phyloP scores from a whole-genome alignment of 2,797 vertebrate genomes.

The Oreortyx pictus region DNA sequence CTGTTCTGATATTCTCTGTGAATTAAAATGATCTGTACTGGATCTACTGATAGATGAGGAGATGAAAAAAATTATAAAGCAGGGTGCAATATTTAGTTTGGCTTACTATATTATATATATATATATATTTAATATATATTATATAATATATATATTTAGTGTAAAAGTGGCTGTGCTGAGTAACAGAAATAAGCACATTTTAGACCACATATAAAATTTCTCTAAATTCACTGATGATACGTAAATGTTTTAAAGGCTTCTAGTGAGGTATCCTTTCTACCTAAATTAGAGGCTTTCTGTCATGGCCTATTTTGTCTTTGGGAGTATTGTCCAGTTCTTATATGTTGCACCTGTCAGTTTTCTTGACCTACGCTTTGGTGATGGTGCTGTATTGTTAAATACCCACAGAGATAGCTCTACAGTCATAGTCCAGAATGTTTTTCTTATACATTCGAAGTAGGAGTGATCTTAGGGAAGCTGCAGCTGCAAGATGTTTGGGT shows the following conservation, averaged over 20 bases:
- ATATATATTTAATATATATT: too few relatives aligned
- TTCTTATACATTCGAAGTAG: background rate
- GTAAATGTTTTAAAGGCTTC: background rate
- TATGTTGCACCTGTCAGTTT: background rate
- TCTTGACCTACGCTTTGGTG: background rate
- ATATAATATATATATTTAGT: background rate
- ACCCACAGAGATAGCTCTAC: background rate
- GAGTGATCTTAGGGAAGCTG: background rate
- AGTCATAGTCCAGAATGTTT: background rate
- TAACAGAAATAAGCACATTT: background rate
- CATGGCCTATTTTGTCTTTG: background rate
- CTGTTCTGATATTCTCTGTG: constrained; percentile 27
- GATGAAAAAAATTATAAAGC: background rate
- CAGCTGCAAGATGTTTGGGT: background rate
- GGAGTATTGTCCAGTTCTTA: background rate
- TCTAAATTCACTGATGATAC: background rate
- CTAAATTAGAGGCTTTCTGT: background rate
- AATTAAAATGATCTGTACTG: constrained; percentile 8
- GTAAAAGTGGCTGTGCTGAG: background rate
- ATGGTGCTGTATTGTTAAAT: background rate
- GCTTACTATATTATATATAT: too few relatives aligned
- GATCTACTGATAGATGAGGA: constrained; percentile 10
- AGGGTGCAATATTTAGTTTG: background rate
- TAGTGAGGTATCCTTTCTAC: background rate
- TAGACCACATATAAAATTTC: background rate